These are phyloP conservation scores for Pachydiplax longipennis DNA, from an alignment of 2,888 invertebrate species.

Conservation along the genomic window DNA sequence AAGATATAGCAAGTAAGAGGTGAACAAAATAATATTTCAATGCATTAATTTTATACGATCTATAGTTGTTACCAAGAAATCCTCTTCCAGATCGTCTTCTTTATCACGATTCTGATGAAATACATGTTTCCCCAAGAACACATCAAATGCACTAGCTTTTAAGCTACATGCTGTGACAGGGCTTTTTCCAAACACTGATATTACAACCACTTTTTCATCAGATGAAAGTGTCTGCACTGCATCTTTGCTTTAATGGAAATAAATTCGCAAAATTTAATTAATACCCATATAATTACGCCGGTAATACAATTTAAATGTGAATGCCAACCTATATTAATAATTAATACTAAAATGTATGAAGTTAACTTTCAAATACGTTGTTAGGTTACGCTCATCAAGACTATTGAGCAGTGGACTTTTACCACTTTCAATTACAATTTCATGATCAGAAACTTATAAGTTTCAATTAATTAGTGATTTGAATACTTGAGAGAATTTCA, in stretches of 20 bases:
- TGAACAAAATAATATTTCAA: neutral
- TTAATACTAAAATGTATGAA: neutral
- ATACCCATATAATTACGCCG: neutral
- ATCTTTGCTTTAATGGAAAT: neutral
- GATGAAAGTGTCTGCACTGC: neutral
- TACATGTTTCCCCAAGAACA: conserved; percentile 59
- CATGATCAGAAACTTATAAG: no score
- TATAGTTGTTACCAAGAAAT: conserved; percentile 56
- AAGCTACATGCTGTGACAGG: conserved; percentile 69
- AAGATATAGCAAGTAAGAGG: neutral
- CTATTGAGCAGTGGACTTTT: no score
- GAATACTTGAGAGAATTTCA: no score
- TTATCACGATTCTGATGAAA: conserved; percentile 54
- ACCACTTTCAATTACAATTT: no score
- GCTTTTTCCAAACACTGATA: conserved; percentile 77
- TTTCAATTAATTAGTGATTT: no score
- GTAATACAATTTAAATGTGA: neutral
- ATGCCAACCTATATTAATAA: neutral
- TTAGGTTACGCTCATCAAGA: no score
- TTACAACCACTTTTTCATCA: conserved; percentile 68
- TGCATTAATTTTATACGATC: neutral
- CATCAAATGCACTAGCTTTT: conserved; percentile 69
- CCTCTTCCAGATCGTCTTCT: conserved; percentile 56
- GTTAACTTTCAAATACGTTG: no score
- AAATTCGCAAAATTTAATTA: neutral